These are phyloP conservation scores for Cardiocondyla obscurior DNA, from an alignment of 1,140 invertebrate genomes.

Conservation along the genomic window DNA sequence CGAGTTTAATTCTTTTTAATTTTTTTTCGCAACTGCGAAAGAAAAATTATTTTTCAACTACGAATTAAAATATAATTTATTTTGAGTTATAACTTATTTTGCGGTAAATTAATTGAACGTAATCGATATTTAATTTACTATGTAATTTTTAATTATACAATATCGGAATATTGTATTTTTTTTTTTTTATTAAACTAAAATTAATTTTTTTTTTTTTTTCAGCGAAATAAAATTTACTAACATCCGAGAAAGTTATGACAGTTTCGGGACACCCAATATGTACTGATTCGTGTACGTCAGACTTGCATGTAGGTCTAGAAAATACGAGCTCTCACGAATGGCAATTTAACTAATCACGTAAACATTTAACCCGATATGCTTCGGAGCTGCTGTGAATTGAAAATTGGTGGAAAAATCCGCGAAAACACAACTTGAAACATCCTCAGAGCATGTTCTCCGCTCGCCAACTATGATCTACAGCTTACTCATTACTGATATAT, in stretches of 20 bases:
- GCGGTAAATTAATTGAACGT: too few species aligned
- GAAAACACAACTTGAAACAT: background rate
- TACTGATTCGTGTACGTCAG: background rate
- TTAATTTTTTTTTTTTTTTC: too few species aligned
- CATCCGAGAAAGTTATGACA: background rate
- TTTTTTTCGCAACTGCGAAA: background rate
- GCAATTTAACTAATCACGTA: constrained; percentile 58
- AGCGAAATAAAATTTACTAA: background rate
- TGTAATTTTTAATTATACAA: too few species aligned
- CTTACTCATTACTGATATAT: too few species aligned
- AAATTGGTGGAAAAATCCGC: background rate
- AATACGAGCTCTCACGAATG: constrained; percentile 57
- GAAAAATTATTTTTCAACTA: background rate
- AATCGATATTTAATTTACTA: too few species aligned
- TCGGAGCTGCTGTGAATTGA: constrained; percentile 29
- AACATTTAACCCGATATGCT: constrained; percentile 39
- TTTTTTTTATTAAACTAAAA: too few species aligned
- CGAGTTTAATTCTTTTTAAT: background rate
- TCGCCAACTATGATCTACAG: background rate
- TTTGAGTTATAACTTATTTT: too few species aligned
- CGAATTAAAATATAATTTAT: background rate
- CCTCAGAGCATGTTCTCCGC: background rate
- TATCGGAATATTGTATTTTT: too few species aligned
- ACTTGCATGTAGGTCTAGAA: constrained; percentile 13
- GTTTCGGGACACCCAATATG: constrained; percentile 1